phyloP scores from a whole-genome alignment of 2,113 vertebrate species.

The Tricholaema leucomelas region DNA sequence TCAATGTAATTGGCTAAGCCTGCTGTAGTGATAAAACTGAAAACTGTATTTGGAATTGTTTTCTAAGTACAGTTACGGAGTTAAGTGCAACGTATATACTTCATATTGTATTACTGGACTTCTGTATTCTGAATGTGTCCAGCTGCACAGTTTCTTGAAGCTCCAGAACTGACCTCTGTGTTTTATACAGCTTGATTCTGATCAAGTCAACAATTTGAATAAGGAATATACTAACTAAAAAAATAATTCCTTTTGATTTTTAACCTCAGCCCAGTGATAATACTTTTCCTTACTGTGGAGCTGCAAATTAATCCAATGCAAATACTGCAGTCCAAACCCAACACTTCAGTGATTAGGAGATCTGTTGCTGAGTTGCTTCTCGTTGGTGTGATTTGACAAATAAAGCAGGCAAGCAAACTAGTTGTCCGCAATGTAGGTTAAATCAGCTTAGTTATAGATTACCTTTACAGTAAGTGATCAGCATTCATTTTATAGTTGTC shows the following conservation, averaged over 20 bases:
- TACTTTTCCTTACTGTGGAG: not conserved
- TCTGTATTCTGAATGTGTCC: not conserved
- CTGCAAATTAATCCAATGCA: not conserved
- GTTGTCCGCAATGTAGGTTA: not conserved
- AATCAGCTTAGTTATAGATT: not conserved
- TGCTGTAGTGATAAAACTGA: not conserved
- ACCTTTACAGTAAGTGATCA: not conserved
- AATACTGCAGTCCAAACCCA: not conserved
- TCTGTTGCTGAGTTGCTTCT: not conserved
- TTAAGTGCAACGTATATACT: not conserved
- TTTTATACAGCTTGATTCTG: not conserved
- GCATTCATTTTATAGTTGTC: not conserved
- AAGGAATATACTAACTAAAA: accelerated
- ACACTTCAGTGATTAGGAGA: not conserved
- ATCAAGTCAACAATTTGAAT: not conserved
- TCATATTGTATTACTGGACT: not conserved
- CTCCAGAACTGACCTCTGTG: not conserved
- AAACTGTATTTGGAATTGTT: not conserved
- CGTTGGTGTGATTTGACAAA: not conserved
- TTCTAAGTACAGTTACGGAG: not conserved
- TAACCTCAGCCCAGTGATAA: not conserved
- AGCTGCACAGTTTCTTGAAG: not conserved
- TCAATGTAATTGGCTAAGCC: not conserved
- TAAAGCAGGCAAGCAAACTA: not conserved
- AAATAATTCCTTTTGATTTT: not conserved